phyloP scores from a whole-genome alignment of 2,113 vertebrate genomes.

The Phyllostomus hastatus region DNA sequence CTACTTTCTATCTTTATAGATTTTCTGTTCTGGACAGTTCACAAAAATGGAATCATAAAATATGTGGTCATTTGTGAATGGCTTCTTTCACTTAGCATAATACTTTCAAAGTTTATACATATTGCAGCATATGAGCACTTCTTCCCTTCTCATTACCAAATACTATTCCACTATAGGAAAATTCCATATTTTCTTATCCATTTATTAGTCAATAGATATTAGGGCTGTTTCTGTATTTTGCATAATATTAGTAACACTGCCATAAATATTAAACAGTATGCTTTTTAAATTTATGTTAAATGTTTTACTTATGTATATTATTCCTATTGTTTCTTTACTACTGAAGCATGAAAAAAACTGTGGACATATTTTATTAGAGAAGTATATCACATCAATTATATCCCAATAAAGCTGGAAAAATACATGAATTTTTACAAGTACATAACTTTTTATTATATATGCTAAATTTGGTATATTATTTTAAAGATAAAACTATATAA shows the following conservation, averaged over 20 bases:
- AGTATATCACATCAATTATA: neutral
- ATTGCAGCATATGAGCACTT: neutral
- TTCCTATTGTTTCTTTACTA: neutral
- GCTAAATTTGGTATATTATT: neutral
- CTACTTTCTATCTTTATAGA: neutral
- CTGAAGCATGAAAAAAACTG: neutral
- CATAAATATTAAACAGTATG: neutral
- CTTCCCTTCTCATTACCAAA: neutral
- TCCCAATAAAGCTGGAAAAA: neutral
- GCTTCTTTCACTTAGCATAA: neutral
- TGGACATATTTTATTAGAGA: neutral
- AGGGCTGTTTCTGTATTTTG: neutral
- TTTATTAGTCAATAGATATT: neutral
- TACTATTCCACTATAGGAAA: neutral
- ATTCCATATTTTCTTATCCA: neutral
- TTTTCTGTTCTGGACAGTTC: neutral
- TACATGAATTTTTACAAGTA: neutral
- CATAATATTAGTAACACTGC: neutral
- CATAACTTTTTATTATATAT: neutral
- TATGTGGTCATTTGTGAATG: neutral
- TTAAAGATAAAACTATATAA: slow-evolving; percentile 2
- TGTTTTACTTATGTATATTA: neutral
- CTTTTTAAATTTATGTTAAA: neutral
- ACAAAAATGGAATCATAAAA: neutral
- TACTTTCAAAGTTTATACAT: neutral